Evolutionary conservation across 2,797 vertebrate species (phyloP).

Genomic region (Xyrichtys novacula): DNA sequence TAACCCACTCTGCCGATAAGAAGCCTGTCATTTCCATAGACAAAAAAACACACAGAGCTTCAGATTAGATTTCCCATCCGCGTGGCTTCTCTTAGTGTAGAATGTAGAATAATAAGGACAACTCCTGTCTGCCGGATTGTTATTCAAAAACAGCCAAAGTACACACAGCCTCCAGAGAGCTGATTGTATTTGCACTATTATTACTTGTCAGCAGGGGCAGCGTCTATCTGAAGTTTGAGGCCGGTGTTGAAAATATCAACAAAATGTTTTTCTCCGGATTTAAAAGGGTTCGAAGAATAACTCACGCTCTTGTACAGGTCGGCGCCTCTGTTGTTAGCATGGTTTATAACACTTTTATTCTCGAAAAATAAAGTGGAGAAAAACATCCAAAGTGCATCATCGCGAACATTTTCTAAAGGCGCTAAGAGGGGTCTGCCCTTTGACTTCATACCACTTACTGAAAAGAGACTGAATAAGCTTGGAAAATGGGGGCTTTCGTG

Average conservation of each 20-base stretch:
- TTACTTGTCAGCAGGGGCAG: constrained; percentile 10
- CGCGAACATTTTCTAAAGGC: neutral
- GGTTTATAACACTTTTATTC: neutral
- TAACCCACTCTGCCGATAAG: constrained; percentile 77
- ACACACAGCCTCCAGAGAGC: constrained; percentile 31
- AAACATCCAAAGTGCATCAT: neutral
- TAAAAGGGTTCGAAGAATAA: neutral
- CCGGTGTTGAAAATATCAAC: constrained; percentile 2
- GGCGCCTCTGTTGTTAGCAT: neutral
- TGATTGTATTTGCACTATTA: constrained; percentile 22
- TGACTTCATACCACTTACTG: no score
- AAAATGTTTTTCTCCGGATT: neutral
- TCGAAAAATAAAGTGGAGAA: neutral
- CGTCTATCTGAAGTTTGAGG: neutral
- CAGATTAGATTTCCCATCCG: constrained; percentile 76
- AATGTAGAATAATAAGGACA: constrained; percentile 66
- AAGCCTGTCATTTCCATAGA: constrained; percentile 79
- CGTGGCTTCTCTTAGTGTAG: constrained; percentile 65
- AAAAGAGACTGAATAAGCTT: neutral
- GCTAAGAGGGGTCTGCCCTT: neutral
- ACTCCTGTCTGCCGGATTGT: constrained; percentile 52
- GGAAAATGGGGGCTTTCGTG: neutral
- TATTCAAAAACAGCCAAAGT: constrained; percentile 57
- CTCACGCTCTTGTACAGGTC: neutral
- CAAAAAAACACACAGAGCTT: constrained; percentile 59